Evolutionary conservation across 2,888 invertebrate species (phyloP).

Genomic region (Diaprepes abbreviatus): DNA sequence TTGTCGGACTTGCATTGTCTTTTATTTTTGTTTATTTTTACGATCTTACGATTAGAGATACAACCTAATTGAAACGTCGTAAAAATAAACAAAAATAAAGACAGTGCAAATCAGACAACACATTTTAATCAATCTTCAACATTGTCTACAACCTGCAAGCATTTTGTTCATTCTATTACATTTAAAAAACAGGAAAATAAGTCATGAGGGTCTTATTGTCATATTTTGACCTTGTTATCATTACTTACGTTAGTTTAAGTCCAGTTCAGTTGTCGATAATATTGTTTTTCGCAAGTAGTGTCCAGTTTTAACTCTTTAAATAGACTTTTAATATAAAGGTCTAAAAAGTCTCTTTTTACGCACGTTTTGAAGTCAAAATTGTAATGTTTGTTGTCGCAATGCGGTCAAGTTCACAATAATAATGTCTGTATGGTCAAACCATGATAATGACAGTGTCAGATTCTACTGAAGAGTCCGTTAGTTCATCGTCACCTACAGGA

Average conservation of each 20-base stretch:
- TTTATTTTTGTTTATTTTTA: no score
- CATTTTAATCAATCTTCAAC: no score
- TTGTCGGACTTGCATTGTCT: no score
- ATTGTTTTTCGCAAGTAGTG: no score
- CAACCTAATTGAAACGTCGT: no score
- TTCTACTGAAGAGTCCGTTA: conserved; percentile 58
- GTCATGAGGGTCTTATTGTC: no score
- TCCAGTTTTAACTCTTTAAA: background rate
- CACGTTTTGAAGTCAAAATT: background rate
- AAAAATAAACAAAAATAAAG: no score
- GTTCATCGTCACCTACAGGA: conserved; percentile 53
- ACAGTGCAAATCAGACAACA: no score
- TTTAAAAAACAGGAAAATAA: background rate
- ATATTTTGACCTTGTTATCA: background rate
- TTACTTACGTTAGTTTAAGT: background rate
- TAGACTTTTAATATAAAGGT: background rate
- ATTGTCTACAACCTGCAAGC: no score
- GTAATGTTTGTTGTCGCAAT: conserved; percentile 7
- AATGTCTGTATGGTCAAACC: conserved; percentile 57
- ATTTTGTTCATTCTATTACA: no score
- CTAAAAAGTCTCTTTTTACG: background rate
- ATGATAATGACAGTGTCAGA: conserved; percentile 65
- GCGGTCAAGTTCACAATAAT: conserved; percentile 1
- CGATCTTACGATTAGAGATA: no score
- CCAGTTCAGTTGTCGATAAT: background rate